Base-by-base conservation (phyloP, 1,140 invertebrate genomes). In the Orius insidiosus region DNA sequence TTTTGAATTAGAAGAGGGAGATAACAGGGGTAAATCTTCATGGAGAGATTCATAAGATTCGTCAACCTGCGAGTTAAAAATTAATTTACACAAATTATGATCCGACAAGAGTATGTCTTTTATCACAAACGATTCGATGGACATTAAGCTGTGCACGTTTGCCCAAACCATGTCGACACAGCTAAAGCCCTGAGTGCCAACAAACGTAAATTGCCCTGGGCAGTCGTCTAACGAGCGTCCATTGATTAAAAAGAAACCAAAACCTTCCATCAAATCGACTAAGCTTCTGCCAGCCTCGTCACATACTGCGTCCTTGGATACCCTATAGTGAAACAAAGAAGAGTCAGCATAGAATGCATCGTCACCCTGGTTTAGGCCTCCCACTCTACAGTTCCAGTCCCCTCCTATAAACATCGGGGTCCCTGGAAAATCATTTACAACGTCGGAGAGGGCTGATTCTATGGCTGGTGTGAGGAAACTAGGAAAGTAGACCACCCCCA, bases 91-190 rank as follows among this genome's bases (percentile, higher is more conserved):
- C 16, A 15, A 15, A 8, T 11, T 11, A 14, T 39, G 37, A 39
- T 39, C 37, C 7, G 37, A 39, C 37, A 39, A 11, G 16, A 39
- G 16, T n/a, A 39, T 11, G 14, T 39, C 37, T 8, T n/a, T 11
- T 8, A 39, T 11, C 11, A 11, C 11, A 39, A 39, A 39, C 8
- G n/a, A n/a, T 7, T 8, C 37, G 16, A 39, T 14, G 16, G 16
- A 7, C 8, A 11, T 11, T 7, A 39, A 5, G 8, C n/a, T 15
- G 16, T 5, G 8, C 14, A 39, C 5, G 16, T 8, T 9, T 8
- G 7, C 8, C 37, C 37, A 39, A 11, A 39, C 37, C 11, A 39
- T 8, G 37, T 39, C 37, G 6, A 39, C 16, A 39, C 37, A 39
- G 11, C 37, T 39, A n/a, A n/a, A 5, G n/a, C 37, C 37, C 37